A percentile compares a stretch with the other conserved stretches of the same genome.
Evolutionary conservation across 1,140 invertebrate genomes (phyloP).

Genomic region (Anoplophora glabripennis): DNA sequence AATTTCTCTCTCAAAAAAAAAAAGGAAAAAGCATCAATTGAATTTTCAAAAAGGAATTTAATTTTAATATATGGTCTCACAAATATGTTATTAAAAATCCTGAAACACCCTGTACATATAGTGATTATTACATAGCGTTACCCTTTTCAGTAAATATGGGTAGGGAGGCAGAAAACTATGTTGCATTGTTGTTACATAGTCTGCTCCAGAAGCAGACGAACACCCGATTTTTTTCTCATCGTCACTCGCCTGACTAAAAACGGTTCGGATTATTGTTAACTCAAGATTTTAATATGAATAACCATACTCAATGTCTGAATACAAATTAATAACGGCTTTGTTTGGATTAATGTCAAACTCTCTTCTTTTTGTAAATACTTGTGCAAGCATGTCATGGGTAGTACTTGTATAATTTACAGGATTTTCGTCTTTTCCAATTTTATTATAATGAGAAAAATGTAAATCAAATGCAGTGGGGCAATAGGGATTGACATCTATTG

Average conservation of each 20-base stretch:
- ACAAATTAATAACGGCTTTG: conserved; percentile 32
- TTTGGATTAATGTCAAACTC: conserved; percentile 17
- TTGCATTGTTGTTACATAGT: conserved; percentile 40
- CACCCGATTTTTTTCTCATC: conserved; percentile 19
- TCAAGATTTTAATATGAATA: background rate
- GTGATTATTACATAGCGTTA: conserved; percentile 21
- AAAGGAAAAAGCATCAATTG: too few relatives aligned
- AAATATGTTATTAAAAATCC: too few relatives aligned
- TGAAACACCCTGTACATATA: background rate
- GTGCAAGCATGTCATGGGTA: conserved; percentile 48
- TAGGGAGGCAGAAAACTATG: conserved; percentile 33
- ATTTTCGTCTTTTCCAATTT: conserved; percentile 47
- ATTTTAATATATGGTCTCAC: too few relatives aligned
- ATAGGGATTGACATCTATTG: conserved; percentile 52
- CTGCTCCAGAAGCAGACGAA: conserved; percentile 16
- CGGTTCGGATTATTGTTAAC: background rate
- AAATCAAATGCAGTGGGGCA: conserved; percentile 50
- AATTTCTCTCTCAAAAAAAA: too few relatives aligned
- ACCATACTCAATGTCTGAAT: conserved; percentile 12
- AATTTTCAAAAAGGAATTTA: too few relatives aligned
- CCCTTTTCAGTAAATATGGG: conserved; percentile 35
- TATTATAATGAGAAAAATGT: conserved; percentile 48
- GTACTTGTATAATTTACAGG: conserved; percentile 42
- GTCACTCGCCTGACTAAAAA: conserved; percentile 21
- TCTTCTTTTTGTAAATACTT: conserved; percentile 39